Percentiles rank a stretch among this genome's conserved stretches.
Conservation (phyloP, 2,888 invertebrate genomes). For the Spodoptera littoralis region DNA sequence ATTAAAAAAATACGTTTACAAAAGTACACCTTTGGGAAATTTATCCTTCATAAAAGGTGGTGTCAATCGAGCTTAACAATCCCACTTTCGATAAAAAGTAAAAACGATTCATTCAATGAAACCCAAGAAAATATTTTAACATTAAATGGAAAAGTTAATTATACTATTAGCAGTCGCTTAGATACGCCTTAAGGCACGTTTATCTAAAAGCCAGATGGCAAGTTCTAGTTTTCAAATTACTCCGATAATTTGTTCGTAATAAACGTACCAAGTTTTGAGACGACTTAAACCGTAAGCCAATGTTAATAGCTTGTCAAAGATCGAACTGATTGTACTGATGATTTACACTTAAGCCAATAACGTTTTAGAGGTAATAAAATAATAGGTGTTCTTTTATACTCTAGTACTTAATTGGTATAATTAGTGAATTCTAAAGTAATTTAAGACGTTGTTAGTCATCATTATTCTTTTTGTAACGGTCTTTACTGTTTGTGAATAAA, state of each 20-base stretch:
- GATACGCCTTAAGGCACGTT: slow-evolving; percentile 20
- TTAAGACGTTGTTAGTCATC: too few relatives aligned
- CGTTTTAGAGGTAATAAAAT: neutral
- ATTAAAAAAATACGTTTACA: too few relatives aligned
- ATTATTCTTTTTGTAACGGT: too few relatives aligned
- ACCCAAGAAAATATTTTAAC: neutral
- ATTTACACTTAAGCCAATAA: slow-evolving; percentile 11
- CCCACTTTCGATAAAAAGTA: too few relatives aligned
- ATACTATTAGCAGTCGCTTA: slow-evolving; percentile 6
- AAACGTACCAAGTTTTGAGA: slow-evolving; percentile 38
- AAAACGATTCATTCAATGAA: too few relatives aligned
- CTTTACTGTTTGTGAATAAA: too few relatives aligned
- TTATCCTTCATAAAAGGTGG: too few relatives aligned
- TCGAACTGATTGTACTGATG: slow-evolving; percentile 20
- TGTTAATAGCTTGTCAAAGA: slow-evolving; percentile 36
- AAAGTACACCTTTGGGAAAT: too few relatives aligned
- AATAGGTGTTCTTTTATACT: neutral
- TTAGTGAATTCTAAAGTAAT: too few relatives aligned
- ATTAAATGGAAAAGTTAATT: slow-evolving; percentile 7
- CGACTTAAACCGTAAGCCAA: slow-evolving; percentile 33
- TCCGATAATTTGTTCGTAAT: slow-evolving; percentile 40
- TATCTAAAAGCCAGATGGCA: slow-evolving; percentile 24
- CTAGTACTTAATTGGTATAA: too few relatives aligned
- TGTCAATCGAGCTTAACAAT: too few relatives aligned
- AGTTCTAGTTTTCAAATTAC: slow-evolving; percentile 38